These are phyloP conservation scores for Drosophila serrata DNA, from an alignment of 1,140 invertebrate genomes.

Conservation along the genomic window DNA sequence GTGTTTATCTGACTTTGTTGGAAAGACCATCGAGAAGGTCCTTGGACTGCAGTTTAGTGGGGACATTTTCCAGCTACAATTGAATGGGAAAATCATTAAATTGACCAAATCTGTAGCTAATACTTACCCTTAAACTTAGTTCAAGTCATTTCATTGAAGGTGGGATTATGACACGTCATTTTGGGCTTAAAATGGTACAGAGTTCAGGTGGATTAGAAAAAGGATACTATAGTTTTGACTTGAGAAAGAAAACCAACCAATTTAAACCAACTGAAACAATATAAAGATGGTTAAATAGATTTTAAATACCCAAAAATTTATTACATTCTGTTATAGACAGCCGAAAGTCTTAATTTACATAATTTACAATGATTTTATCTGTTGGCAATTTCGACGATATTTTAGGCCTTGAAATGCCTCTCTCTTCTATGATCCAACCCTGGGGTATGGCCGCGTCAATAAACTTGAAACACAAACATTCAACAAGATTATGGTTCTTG, in stretches of 20 bases:
- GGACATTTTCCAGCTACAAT: neutral
- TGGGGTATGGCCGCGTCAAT: slow-evolving; percentile 19
- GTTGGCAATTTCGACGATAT: slow-evolving; percentile 18
- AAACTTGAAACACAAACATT: slow-evolving; percentile 41
- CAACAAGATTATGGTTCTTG: neutral
- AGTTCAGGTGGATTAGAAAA: no score
- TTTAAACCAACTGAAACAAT: no score
- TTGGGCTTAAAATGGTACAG: neutral
- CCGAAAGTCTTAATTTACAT: slow-evolving; percentile 4
- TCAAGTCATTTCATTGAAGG: neutral
- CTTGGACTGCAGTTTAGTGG: slow-evolving; percentile 30
- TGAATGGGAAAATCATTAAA: slow-evolving; percentile 14
- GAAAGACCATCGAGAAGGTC: slow-evolving; percentile 1
- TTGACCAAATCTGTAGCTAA: slow-evolving; percentile 16
- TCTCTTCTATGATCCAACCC: slow-evolving; percentile 12
- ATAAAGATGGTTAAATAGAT: neutral
- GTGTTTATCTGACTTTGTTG: slow-evolving; percentile 33
- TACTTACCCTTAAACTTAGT: slow-evolving; percentile 16
- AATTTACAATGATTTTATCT: slow-evolving; percentile 26
- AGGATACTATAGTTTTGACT: no score
- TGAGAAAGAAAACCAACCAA: no score
- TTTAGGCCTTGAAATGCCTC: slow-evolving; percentile 10
- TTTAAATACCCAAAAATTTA: slow-evolving; percentile 21
- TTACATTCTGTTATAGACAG: slow-evolving; percentile 1
- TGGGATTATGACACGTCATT: neutral